Evolutionary conservation across 2,113 vertebrate species (phyloP).

Genomic region (Serranochromis macrocephalus): DNA sequence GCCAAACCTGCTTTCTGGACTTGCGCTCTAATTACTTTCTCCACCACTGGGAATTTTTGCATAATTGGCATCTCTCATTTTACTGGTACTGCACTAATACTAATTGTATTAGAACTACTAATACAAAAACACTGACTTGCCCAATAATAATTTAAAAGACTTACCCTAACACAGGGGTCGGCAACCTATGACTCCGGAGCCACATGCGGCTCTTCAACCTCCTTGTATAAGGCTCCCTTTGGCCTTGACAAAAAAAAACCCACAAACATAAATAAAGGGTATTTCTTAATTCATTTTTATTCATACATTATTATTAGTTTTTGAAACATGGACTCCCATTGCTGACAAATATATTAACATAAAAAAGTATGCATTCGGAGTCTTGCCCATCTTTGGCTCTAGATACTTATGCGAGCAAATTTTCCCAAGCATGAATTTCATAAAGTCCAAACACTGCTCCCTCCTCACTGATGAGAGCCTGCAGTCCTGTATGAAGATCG

Average conservation of each 20-base stretch:
- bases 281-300: not conserved
- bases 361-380: not conserved
- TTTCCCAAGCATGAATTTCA: not conserved
- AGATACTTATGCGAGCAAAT: not conserved
- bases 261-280: not conserved
- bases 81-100: not conserved
- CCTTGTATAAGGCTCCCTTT: not conserved
- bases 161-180: not conserved
- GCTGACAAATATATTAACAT: not conserved
- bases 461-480: not conserved
- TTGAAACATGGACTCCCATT: not conserved
- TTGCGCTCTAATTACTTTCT: not conserved
- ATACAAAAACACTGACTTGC: not conserved
- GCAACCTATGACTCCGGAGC: not conserved
- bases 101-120: not conserved
- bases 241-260: rapidly evolving
- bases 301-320: not conserved
- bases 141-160: not conserved
- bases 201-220: not conserved
- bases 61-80: not conserved
- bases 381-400: not conserved
- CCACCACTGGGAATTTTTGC: not conserved
- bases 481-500: not conserved
- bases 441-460: not conserved
- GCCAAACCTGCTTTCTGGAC: not conserved